Conservation (phyloP, 2,113 vertebrate species). For the Neofelis nebulosa region DNA sequence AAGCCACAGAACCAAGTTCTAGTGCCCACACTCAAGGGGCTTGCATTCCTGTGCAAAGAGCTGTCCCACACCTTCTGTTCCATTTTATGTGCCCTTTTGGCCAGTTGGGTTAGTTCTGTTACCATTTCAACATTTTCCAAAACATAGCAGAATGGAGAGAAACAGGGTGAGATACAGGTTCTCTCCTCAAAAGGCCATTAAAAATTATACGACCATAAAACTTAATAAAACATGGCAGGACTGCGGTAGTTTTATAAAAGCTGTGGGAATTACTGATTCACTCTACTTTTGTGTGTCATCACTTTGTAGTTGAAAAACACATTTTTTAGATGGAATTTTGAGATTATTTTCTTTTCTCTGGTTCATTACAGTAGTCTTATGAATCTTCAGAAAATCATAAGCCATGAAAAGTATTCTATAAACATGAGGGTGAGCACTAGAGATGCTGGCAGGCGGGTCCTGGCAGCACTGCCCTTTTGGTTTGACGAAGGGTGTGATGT, state of each 20-base stretch:
- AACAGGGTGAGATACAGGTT: neutral
- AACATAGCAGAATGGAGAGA: neutral
- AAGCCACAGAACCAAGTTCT: neutral
- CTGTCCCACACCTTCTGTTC: neutral
- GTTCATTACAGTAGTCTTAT: neutral
- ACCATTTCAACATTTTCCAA: slow-evolving; percentile 13
- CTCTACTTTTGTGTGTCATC: neutral
- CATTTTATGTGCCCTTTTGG: neutral
- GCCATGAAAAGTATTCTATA: neutral
- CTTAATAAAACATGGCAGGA: slow-evolving; percentile 17
- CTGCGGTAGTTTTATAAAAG: neutral
- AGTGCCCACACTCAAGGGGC: rapidly evolving
- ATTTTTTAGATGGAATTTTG: neutral
- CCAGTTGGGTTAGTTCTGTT: neutral
- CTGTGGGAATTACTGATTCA: neutral
- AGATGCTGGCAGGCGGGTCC: neutral
- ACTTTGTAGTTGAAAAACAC: neutral
- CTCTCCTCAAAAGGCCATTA: neutral
- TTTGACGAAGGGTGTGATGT: neutral
- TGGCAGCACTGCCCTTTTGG: neutral
- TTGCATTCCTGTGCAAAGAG: neutral
- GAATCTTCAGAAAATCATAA: neutral
- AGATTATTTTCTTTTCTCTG: neutral
- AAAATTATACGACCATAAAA: neutral
- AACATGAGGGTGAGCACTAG: neutral